Base-by-base conservation (phyloP, 2,113 vertebrate species). In the Aix galericulata region DNA sequence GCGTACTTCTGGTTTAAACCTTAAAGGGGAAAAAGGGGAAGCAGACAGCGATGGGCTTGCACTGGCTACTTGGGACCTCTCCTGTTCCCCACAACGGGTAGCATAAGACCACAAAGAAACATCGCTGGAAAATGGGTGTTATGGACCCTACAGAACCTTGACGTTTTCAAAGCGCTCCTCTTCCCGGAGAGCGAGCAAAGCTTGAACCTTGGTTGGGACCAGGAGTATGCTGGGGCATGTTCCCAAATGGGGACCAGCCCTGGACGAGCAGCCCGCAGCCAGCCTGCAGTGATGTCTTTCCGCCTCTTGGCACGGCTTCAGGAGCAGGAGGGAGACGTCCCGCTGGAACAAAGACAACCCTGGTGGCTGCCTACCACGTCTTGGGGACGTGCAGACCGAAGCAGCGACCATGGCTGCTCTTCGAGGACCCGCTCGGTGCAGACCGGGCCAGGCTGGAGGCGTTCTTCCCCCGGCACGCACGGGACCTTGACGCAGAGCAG, bases 381-480 rank as follows among this genome's bases (percentile, higher is more conserved):
- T 68, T 26, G 27, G 64, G 64, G 82, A 46, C 1, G 1, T 46
- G 59, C 85, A 5, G 5, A 16, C 4, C 0, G 6, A 62, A 73
- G 82, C 26, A 62, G 55, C 0, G 21, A 25, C 36, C 76, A 27
- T 2, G n/a, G 75, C 55, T 73, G 9, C 12, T 40, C 93, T 56
- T 20, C 32, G 22, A 64, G 74, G 66, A 48, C 26, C 21, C 9
- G 0, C 22, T 64, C 0, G 0, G 13, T 8, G 21, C 42, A 6
- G 64, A 13, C 74, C 26, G 63, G 63, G 71, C 75, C 18, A 5
- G 78, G 36, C 34, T 0, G 1, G 64, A 42, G 7, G 22, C 63
- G 73, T 50, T 8, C 17, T 50, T 42, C 62, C 63, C 68, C 77
- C 6, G 1, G 53, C 58, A 78, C 22, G 6, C 85, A 36, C 0